Evolutionary conservation across 2,113 vertebrate genomes (phyloP).

Genomic region (Spheniscus mendiculus): DNA sequence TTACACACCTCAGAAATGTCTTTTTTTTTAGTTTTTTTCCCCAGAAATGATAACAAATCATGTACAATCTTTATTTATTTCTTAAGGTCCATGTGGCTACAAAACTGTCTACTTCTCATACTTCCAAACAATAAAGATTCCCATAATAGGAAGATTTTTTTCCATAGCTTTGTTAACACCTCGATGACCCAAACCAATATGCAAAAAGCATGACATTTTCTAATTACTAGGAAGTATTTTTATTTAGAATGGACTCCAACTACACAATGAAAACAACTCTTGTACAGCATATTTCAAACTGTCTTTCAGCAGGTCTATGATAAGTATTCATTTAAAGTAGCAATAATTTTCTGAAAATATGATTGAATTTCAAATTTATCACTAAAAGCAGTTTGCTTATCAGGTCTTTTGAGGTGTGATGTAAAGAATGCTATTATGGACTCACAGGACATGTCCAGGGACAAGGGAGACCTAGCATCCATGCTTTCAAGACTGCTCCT

Average conservation of each 20-base stretch:
- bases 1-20: not conserved
- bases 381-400: not conserved
- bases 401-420: not conserved
- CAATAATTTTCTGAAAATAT: not conserved
- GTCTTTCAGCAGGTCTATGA: not conserved
- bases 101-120: not conserved
- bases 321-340: not conserved
- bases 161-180: not conserved
- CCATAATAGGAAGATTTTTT: not conserved
- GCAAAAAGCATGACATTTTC: not conserved
- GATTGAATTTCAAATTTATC: not conserved
- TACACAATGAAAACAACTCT: not conserved
- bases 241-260: not conserved
- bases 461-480: not conserved
- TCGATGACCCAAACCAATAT: not conserved
- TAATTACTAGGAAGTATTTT: not conserved
- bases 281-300: not conserved
- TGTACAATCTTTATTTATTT: not conserved
- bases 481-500: not conserved
- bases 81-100: not conserved
- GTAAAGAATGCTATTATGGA: not conserved
- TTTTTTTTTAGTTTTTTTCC: too few relatives aligned
- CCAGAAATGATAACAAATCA: not conserved
- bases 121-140: not conserved
- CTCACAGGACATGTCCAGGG: not conserved